These are phyloP conservation scores for Psilopogon haemacephalus DNA, from an alignment of 2,113 vertebrate genomes.

Conservation along the genomic window DNA sequence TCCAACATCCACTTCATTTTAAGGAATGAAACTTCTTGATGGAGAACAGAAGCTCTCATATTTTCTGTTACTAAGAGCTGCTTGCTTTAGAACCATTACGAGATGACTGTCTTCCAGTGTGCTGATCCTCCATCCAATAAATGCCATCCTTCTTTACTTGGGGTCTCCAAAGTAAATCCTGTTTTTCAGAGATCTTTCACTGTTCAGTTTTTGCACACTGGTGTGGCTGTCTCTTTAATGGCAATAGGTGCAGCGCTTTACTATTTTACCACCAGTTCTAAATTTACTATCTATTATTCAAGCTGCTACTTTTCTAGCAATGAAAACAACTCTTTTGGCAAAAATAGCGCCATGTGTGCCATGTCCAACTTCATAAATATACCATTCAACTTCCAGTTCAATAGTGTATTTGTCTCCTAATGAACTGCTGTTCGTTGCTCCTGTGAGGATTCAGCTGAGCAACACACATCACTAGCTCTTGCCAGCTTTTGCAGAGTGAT, in stretches of 20 bases:
- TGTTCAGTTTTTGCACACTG: neutral
- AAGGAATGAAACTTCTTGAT: neutral
- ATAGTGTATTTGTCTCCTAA: neutral
- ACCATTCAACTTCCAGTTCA: neutral
- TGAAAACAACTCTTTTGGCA: neutral
- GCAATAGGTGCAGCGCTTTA: neutral
- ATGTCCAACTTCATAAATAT: neutral
- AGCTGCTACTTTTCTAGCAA: neutral
- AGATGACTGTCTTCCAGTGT: neutral
- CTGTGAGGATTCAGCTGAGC: slow-evolving; percentile 11
- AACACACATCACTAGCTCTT: neutral
- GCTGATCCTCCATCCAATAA: neutral
- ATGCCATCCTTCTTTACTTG: neutral
- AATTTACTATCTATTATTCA: neutral
- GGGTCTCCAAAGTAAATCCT: neutral
- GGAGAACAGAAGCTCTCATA: neutral
- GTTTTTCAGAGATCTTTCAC: neutral
- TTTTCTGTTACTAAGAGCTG: neutral
- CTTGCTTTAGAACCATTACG: neutral
- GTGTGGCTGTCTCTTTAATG: neutral
- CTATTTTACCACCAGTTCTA: neutral
- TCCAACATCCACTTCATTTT: neutral
- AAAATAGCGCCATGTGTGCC: neutral
- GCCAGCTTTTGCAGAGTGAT: neutral
- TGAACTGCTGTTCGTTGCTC: neutral